Base-by-base conservation (phyloP, 2,888 invertebrate species). In the Synanthedon myopaeformis region DNA sequence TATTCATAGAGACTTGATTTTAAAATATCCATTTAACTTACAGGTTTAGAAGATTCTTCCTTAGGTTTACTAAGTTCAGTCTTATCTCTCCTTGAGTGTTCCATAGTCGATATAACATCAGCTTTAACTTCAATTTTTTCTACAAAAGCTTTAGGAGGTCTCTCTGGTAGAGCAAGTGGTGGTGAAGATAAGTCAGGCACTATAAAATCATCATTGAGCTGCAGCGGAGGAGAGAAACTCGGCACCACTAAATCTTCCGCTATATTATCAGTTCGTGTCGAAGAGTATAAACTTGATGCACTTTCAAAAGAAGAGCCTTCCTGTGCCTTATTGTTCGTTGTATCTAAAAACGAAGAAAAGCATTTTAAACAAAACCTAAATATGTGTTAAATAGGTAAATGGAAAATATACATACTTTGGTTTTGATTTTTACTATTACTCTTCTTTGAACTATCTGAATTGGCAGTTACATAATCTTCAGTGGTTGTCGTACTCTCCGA, bases 281-380 rank as follows among this genome's bases (percentile, higher is more conserved):
- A 85, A 61, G 94, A 94, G 76, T 94, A 94, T 56, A 94, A 86
- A 49, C 94, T 94, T 55, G 94, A 94, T 58, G 93, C 94, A 74
- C 95, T 95, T 79, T 95, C 95, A 76, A 95, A 94, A n/a, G 95
- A 95, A 60, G 94, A 94, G 28, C 94, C 94, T 57, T 93, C 94
- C 68, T 91, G 91, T 3, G 83, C 66, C 67, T 89, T 90, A 58
- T 89, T 90, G 61, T 89, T 89, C 78, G 88, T 90, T 66, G 75
- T 88, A 80, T 79, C 90, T 90, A 62, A 73, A 73, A 35, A 35
- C 35, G 10, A 10, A 35, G 10, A 35, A 35, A 35, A 10, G 35
- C 35, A 35, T 52, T 42, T 51, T 50, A 41, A 55, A 50, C 10
- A 42, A 48, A 52, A 35, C 35, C 51, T 50, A 10, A 42, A 49